Evolutionary conservation across 2,113 vertebrate genomes (phyloP), one percentile per base, ranked within the genome.

Genomic region (Casuarius casuarius): DNA sequence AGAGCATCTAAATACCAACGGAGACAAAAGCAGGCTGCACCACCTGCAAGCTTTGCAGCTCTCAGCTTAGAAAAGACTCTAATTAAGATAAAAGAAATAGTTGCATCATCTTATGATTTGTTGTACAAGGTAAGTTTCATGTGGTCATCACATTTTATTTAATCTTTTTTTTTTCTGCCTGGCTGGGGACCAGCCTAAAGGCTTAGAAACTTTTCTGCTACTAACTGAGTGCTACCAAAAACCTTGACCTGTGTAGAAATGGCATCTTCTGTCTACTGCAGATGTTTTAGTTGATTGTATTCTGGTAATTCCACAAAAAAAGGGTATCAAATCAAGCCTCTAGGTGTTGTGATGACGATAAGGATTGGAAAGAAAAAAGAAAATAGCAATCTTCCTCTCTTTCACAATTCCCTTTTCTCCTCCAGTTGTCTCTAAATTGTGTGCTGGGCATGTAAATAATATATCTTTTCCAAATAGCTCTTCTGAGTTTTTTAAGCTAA

Each of bases 111-210:
- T 51, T 76, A 66, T 2, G 61, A 82, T 33, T 68, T 96, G 18
- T 77, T 98, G 70, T 73, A 92, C 22, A 91, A 97, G 97, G 98
- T 98, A 92, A 12, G 80, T 88, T 80, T 73, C 28, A 26, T 29
- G 10, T 48, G 65, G 62, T 73, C 42, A 67, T 33, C 1, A 1
- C 21, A 40, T 59, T 61, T 91, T 67, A 61, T 59, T 89, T 70
- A 42, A n/a, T 44, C 29, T 80, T 26, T 9, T 70, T 68, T 85
- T 59, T 46, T 91, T 49, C 59, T 74, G 31, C 28, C 42, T 89
- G 42, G 3, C n/a, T 88, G 38, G 9, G 25, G 59, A 17, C 12
- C 66, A 76, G 26, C 14, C 23, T 31, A 93, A 77, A 77, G 73
- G 25, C 25, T 90, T 89, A 73, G 71, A 65, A 92, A 86, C 31